Evolutionary conservation across 2,113 vertebrate species (phyloP).

Genomic region (Cochlearius cochlearius): DNA sequence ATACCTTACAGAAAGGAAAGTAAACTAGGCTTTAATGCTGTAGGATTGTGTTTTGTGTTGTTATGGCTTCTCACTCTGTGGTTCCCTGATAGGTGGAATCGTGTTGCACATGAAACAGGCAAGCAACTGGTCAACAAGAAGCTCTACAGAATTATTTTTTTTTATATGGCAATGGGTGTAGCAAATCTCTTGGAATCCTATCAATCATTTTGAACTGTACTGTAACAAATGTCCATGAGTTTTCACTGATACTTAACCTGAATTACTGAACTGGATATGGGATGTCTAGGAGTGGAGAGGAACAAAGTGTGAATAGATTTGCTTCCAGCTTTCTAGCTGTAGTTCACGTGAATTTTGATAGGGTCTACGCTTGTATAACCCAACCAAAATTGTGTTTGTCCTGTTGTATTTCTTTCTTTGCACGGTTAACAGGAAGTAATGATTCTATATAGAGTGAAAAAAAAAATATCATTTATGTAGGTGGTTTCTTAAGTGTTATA

Average conservation of each 20-base stretch:
- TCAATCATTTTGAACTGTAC: background rate
- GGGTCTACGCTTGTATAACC: background rate
- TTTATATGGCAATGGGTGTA: background rate
- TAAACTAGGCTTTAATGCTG: background rate
- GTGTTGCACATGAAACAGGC: background rate
- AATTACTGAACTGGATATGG: background rate
- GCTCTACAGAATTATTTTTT: background rate
- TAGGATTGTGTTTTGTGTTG: background rate
- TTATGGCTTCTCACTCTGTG: background rate
- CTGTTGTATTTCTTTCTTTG: background rate
- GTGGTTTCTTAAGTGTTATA: background rate
- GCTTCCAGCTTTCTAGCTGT: background rate
- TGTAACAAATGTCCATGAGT: background rate
- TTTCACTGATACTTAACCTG: background rate
- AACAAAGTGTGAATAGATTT: background rate
- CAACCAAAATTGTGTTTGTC: background rate
- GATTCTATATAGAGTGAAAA: background rate
- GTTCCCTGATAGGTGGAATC: background rate
- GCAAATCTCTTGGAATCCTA: background rate
- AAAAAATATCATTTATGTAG: background rate
- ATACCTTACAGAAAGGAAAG: background rate
- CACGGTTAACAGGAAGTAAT: background rate
- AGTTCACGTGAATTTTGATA: background rate
- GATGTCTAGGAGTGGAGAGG: background rate
- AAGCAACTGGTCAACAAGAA: background rate